These are phyloP conservation scores for Halictus rubicundus DNA, from an alignment of 1,140 invertebrate genomes.

Conservation along the genomic window DNA sequence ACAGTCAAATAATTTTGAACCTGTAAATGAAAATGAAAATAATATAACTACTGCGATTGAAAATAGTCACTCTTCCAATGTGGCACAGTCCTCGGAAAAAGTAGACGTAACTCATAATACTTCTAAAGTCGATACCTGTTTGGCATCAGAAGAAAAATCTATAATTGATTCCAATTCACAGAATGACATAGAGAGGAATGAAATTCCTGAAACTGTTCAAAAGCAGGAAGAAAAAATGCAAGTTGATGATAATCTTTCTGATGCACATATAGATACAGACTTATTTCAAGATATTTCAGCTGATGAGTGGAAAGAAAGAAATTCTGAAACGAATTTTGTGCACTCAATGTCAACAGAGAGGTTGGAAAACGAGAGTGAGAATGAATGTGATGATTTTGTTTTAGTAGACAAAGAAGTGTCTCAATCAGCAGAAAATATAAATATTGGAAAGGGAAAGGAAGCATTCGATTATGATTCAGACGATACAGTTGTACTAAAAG, in stretches of 20 bases:
- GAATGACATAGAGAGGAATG: not conserved
- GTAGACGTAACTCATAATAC: not conserved
- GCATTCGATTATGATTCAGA: conserved; percentile 59
- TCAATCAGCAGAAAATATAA: conserved; percentile 40
- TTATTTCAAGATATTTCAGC: conserved; percentile 60
- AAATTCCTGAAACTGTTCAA: not conserved
- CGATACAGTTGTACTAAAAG: conserved; percentile 55
- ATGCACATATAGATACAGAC: conserved; percentile 8
- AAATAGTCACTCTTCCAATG: no score
- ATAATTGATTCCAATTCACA: not conserved
- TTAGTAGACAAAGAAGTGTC: conserved; percentile 53
- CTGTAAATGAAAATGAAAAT: not conserved
- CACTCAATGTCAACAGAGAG: conserved; percentile 27
- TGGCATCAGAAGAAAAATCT: not conserved
- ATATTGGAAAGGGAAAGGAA: conserved; percentile 1
- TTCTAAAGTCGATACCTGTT: not conserved
- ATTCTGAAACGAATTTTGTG: conserved; percentile 6
- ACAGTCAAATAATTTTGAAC: not conserved
- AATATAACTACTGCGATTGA: conserved; percentile 42
- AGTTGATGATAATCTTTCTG: conserved; percentile 20
- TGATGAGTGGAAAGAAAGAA: conserved; percentile 38
- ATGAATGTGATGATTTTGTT: conserved; percentile 59
- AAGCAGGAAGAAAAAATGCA: conserved; percentile 9
- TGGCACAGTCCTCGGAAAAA: not conserved
- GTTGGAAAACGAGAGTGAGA: conserved; percentile 47